Evolutionary conservation across 2,113 vertebrate species (phyloP).

Genomic region (Petrocephalus zakoni): DNA sequence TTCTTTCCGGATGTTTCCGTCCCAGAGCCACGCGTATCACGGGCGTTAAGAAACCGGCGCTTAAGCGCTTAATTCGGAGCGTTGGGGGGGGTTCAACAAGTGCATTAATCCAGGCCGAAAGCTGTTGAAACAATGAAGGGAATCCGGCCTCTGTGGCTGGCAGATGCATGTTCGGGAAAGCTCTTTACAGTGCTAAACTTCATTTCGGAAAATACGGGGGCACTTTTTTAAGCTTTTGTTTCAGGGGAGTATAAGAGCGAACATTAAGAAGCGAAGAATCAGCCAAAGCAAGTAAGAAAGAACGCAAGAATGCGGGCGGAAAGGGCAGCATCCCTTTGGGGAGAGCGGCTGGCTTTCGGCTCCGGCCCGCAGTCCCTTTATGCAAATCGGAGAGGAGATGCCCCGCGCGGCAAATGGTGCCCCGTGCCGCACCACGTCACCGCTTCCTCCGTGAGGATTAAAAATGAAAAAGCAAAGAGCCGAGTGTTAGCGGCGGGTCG

Average conservation of each 20-base stretch:
- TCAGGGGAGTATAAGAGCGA: conserved; percentile 12
- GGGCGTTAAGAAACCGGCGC: conserved; percentile 20
- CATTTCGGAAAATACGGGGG: not conserved
- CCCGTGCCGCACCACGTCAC: not conserved
- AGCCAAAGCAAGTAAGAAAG: not conserved
- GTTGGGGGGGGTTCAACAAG: conserved; percentile 25
- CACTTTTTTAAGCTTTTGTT: conserved; percentile 20
- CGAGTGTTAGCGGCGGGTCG: not conserved
- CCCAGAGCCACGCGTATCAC: conserved; percentile 19
- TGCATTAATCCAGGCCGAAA: conserved; percentile 24
- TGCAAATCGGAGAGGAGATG: not conserved
- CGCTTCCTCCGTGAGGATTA: not conserved
- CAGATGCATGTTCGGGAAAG: conserved; percentile 22
- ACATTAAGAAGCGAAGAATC: not conserved
- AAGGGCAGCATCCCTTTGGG: not conserved
- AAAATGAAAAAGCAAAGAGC: not conserved
- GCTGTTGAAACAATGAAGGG: conserved; percentile 11
- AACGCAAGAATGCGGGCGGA: not conserved
- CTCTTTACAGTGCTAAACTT: conserved; percentile 16
- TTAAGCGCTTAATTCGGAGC: conserved; percentile 23
- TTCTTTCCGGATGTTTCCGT: conserved; percentile 10
- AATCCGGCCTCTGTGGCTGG: conserved; percentile 13
- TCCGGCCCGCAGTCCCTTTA: conserved; percentile 9
- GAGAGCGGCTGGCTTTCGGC: not conserved
- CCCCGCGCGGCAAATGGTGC: not conserved